Conservation (phyloP, 1,140 invertebrate genomes). For the Uloborus diversus region DNA sequence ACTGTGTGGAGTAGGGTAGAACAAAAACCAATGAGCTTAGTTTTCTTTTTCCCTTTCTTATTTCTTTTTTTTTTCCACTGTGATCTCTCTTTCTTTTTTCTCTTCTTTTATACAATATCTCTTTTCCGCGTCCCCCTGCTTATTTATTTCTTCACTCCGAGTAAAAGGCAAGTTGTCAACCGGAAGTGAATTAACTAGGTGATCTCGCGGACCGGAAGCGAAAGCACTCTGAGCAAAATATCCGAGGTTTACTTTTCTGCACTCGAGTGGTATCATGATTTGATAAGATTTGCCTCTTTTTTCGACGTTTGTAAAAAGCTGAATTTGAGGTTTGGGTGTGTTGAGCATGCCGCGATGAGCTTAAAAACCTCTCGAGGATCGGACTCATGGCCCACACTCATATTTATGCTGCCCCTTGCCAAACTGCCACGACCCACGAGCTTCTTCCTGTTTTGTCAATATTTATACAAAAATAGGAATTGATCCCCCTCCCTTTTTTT, state of each 20-base stretch:
- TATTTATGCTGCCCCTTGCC: too few relatives aligned
- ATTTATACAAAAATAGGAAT: background rate
- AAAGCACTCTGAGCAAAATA: constrained; percentile 44
- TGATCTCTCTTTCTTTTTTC: background rate
- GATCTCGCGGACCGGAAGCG: constrained; percentile 48
- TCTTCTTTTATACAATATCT: constrained; percentile 13
- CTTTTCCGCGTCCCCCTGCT: too few relatives aligned
- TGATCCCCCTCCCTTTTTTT: too few relatives aligned
- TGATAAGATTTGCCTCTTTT: constrained; percentile 27
- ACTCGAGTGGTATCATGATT: constrained; percentile 17
- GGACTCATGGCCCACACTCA: too few relatives aligned
- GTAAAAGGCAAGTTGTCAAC: constrained; percentile 44
- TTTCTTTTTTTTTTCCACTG: constrained; percentile 6
- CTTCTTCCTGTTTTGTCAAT: background rate
- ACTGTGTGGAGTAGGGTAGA: constrained; percentile 10
- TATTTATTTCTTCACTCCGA: constrained; percentile 10
- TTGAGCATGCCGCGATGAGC: too few relatives aligned
- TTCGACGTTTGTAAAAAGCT: background rate
- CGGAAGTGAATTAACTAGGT: constrained; percentile 55
- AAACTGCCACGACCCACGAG: too few relatives aligned
- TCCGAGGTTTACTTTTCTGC: constrained; percentile 19
- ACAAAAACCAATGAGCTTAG: constrained; percentile 49
- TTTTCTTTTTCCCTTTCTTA: constrained; percentile 1
- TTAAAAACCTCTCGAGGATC: too few relatives aligned
- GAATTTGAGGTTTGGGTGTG: background rate